phyloP scores from a whole-genome alignment of 1,140 invertebrate species.

The Dicyema japonicum region DNA sequence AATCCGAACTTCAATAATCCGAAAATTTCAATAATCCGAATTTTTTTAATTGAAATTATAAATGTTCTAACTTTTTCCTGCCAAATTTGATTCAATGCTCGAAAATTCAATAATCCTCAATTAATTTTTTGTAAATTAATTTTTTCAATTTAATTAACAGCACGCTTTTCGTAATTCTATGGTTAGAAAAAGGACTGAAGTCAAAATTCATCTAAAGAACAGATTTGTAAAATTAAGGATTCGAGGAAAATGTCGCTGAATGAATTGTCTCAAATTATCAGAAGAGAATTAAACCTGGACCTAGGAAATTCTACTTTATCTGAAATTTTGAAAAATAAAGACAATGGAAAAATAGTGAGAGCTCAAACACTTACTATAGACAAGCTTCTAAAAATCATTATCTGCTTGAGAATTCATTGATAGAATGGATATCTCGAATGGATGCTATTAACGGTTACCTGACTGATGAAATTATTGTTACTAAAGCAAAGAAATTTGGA shows the following conservation, averaged over 20 bases:
- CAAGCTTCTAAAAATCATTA: slow-evolving; percentile 2
- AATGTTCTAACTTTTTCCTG: too few species aligned
- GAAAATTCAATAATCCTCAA: too few species aligned
- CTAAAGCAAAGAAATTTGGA: slow-evolving; percentile 2
- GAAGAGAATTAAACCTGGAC: slow-evolving; percentile 2
- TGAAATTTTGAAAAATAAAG: slow-evolving; percentile 2
- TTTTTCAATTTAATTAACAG: too few species aligned
- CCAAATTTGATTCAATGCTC: too few species aligned
- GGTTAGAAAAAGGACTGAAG: slow-evolving; percentile 1
- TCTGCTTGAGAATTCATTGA: slow-evolving; percentile 3
- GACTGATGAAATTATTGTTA: slow-evolving; percentile 1
- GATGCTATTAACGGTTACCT: slow-evolving; percentile 1
- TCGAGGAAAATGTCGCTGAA: slow-evolving; percentile 2
- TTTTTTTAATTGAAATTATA: too few species aligned
- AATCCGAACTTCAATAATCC: too few species aligned
- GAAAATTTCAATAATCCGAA: too few species aligned
- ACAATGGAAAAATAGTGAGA: slow-evolving; percentile 1
- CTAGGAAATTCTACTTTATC: slow-evolving; percentile 1
- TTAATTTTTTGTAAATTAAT: too few species aligned
- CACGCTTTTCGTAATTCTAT: too few species aligned
- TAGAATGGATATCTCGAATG: too few species aligned
- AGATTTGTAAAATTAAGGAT: slow-evolving; percentile 1
- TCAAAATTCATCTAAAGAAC: slow-evolving; percentile 1
- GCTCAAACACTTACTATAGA: slow-evolving; percentile 1
- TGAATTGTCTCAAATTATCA: slow-evolving; percentile 3